Percentiles rank a stretch among this genome's conserved stretches.
phyloP scores from a whole-genome alignment of 23 tunicate species.

The Pegea sp. region DNA sequence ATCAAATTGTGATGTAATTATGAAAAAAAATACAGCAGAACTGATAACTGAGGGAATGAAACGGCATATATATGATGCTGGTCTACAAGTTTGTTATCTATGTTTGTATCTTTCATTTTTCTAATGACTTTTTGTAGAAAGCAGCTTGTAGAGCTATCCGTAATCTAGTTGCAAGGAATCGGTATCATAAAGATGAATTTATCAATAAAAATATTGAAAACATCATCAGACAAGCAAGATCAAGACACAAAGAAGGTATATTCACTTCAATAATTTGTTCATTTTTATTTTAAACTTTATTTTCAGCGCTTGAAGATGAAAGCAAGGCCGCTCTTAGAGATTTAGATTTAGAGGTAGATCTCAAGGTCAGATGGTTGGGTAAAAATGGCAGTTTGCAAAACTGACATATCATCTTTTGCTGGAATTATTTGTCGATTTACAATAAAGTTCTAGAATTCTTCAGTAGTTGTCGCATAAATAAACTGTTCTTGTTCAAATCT shows the following conservation, averaged over 20 bases:
- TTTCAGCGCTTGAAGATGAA: conserved; percentile 46
- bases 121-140: conserved; percentile 12
- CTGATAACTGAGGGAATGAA: conserved; percentile 55
- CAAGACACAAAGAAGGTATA: conserved; percentile 10
- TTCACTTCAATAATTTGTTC: background rate
- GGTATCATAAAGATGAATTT: conserved; percentile 28
- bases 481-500: no score
- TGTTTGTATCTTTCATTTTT: background rate
- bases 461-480: no score
- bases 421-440: no score
- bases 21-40: conserved; percentile 26
- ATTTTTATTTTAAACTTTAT: background rate
- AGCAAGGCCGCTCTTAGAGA: conserved; percentile 74
- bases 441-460: no score
- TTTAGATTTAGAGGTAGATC: conserved; percentile 58
- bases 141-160: conserved; percentile 75
- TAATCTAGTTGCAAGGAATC: conserved; percentile 62
- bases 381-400: conserved; percentile 1
- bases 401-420: no score
- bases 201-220: conserved; percentile 35
- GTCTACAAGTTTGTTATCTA: conserved; percentile 43
- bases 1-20: conserved; percentile 54
- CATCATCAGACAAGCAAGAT: conserved; percentile 37
- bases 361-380: conserved; percentile 43
- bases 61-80: conserved; percentile 28